phyloP scores from a whole-genome alignment of 2,113 vertebrate genomes.

The Alligator sinensis region DNA sequence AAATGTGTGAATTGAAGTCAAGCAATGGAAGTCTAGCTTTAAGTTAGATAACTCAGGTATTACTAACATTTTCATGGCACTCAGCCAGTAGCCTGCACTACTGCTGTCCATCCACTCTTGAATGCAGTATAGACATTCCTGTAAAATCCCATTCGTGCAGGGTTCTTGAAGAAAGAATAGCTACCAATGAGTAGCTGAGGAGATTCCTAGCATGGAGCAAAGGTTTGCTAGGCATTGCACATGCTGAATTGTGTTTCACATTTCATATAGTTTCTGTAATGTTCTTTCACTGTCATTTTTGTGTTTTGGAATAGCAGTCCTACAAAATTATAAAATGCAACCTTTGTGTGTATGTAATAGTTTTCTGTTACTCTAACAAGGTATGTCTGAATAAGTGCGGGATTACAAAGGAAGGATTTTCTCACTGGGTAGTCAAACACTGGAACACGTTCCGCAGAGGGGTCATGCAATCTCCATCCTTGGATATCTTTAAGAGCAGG shows the following conservation, averaged over 20 bases:
- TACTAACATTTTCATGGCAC: no score
- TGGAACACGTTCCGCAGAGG: no score
- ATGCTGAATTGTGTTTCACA: not conserved
- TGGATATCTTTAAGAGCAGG: no score
- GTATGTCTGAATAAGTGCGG: fast-evolving
- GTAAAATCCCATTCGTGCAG: no score
- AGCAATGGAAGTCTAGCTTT: not conserved
- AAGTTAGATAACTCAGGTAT: not conserved
- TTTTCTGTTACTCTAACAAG: not conserved
- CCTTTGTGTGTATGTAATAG: not conserved
- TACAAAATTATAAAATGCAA: not conserved
- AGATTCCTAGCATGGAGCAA: not conserved
- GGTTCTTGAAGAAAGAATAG: not conserved
- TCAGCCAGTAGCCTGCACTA: no score
- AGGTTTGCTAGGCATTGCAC: not conserved
- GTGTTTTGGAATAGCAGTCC: not conserved
- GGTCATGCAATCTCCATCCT: no score
- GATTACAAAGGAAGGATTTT: not conserved
- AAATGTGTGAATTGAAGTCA: not conserved
- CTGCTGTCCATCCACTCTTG: no score
- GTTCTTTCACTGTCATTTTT: not conserved
- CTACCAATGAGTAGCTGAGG: not conserved
- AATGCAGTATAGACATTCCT: no score
- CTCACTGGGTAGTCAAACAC: no score
- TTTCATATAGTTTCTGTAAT: not conserved